A percentile compares a stretch with the other conserved stretches of the same genome.
These are phyloP conservation scores for Lordiphosa stackelbergi DNA, from an alignment of 1,140 invertebrate species.

Conservation along the genomic window DNA sequence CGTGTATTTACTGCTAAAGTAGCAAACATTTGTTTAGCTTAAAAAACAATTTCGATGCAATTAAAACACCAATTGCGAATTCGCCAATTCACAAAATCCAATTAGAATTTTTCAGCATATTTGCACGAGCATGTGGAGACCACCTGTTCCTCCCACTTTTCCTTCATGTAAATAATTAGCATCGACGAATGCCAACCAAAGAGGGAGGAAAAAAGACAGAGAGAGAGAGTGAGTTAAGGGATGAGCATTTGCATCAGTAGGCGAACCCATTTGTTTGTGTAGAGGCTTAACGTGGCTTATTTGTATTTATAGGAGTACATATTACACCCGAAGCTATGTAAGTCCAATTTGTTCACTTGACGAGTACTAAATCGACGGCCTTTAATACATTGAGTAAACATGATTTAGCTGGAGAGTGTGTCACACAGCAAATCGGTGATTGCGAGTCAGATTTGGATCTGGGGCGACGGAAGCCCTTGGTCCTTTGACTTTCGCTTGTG, in stretches of 20 bases:
- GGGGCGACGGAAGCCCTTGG: neutral
- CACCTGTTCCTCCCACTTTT: neutral
- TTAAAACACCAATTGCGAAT: neutral
- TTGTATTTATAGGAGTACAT: slow-evolving; percentile 13
- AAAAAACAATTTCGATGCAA: no score
- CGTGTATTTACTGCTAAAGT: no score
- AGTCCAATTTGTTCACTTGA: slow-evolving; percentile 37
- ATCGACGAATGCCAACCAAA: no score
- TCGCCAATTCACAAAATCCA: slow-evolving; percentile 2
- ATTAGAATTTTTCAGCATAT: neutral
- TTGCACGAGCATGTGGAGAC: neutral
- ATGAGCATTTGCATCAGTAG: slow-evolving; percentile 3
- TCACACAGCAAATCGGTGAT: slow-evolving; percentile 4
- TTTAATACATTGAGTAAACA: slow-evolving; percentile 32
- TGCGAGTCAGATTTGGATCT: no score
- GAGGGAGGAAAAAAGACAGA: neutral
- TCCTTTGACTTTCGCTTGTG: neutral
- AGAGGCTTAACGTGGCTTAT: slow-evolving; percentile 28
- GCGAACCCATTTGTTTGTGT: slow-evolving; percentile 3
- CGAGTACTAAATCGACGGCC: slow-evolving; percentile 24
- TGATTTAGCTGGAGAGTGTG: slow-evolving; percentile 33
- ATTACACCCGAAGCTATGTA: slow-evolving; percentile 4
- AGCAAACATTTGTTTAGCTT: no score
- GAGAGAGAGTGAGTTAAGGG: neutral
- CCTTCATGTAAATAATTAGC: slow-evolving; percentile 7